Base-by-base conservation (phyloP, 2,888 invertebrate genomes). In the Catocala sponsa region DNA sequence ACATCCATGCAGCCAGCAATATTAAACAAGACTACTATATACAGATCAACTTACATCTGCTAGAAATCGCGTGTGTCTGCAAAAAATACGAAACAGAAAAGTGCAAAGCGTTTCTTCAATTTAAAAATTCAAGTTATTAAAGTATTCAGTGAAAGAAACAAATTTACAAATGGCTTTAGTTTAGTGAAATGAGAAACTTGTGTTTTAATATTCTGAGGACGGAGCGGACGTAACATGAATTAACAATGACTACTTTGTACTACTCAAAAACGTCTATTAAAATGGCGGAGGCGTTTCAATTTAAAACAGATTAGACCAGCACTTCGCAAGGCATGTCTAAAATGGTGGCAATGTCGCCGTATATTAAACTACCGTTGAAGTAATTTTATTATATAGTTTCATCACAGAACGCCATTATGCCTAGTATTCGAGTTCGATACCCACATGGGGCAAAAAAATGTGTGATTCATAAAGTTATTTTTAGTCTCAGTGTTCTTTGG, bases 141-240 rank as follows among this genome's bases (percentile, higher is more conserved):
- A 62, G 46, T 49, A 58, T 25, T 44, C 25, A 44, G 49, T 44
- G 67, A 59, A 59, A 64, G 64, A 58, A 60, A 62, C 59, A 59
- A 67, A 72, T 62, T 55, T 44, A 38, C 32, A 42, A 59, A 62
- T 54, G 50, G 41, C 55, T 75, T 58, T 56, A 60, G 58, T 72
- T 59, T 65, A 12, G 49, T 11, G 43, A 75, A 60, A 72, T 59
- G 52, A 59, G 57, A 59, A 75, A 72, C 55, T 73, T 74, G 55
- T 48, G 49, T 74, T 55, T 72, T 65, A 63, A 68, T 61, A 76
- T 73, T 73, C 64, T 49, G 50, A 32, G 25, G 13, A 35, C 54
- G 42, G n/a, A 13, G 46, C 11, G 38, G 9, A 32, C 43, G n/a
- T 38, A 49, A 25, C 11, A 49, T 11, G 35, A 55, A 54, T 43